Evolutionary conservation across 2,888 invertebrate genomes (phyloP).

Genomic region (Trissoscelio sp.): DNA sequence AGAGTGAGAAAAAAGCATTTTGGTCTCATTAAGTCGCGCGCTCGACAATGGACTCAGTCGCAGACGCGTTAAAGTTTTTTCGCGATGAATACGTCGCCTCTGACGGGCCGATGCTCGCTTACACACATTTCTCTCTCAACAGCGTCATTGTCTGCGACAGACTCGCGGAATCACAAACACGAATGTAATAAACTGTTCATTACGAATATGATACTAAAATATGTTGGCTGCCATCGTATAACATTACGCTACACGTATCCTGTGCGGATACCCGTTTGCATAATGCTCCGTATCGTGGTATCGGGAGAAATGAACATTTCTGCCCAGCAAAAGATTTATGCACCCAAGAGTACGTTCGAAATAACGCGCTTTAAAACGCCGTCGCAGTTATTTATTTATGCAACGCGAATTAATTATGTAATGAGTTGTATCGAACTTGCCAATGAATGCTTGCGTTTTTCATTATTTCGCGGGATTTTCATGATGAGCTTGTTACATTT

Average conservation of each 20-base stretch:
- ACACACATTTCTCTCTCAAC: constrained; percentile 15
- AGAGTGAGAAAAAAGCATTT: constrained; percentile 22
- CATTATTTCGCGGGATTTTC: neutral
- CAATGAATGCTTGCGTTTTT: neutral
- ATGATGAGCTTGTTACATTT: neutral
- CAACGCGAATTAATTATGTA: constrained; percentile 22
- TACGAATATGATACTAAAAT: constrained; percentile 55
- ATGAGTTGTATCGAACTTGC: constrained; percentile 11
- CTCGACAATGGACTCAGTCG: constrained; percentile 1
- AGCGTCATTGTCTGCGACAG: constrained; percentile 22
- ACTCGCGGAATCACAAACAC: constrained; percentile 23
- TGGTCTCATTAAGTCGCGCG: constrained; percentile 48
- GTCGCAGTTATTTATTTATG: constrained; percentile 39
- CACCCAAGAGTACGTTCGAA: constrained; percentile 9
- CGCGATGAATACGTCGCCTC: constrained; percentile 4
- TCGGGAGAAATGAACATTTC: constrained; percentile 26
- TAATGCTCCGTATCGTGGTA: constrained; percentile 39
- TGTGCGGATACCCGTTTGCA: constrained; percentile 35
- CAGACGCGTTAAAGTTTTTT: constrained; percentile 14
- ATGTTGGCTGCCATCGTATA: constrained; percentile 23
- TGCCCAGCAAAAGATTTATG: constrained; percentile 45
- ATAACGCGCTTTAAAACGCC: constrained; percentile 23
- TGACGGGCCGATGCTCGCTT: constrained; percentile 14
- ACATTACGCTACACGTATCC: constrained; percentile 10
- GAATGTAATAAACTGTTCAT: constrained; percentile 47